Percentiles rank a stretch among this genome's conserved stretches.
phyloP scores from a whole-genome alignment of 2,888 invertebrate species.

The Dryobota labecula region DNA sequence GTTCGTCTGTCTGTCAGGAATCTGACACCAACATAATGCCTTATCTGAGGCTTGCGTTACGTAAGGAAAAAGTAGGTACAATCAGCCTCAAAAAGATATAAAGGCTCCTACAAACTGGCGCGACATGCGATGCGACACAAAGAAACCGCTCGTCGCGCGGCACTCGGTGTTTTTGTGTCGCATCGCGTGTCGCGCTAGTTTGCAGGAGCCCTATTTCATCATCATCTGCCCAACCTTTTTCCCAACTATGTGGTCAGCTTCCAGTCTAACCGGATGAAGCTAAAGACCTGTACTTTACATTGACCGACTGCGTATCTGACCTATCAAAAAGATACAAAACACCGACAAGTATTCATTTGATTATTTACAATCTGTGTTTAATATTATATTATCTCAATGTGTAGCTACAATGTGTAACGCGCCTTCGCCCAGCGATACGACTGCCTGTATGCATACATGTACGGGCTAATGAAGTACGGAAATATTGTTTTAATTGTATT shows the following conservation, averaged over 20 bases:
- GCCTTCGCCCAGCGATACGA: too few species aligned
- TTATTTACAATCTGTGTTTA: background rate
- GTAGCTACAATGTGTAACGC: too few species aligned
- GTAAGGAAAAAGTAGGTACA: constrained; percentile 13
- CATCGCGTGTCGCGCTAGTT: too few species aligned
- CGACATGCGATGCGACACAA: too few species aligned
- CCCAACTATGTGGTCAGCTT: background rate
- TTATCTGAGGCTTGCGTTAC: constrained; percentile 1
- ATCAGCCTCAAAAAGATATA: background rate
- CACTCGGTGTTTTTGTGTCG: too few species aligned
- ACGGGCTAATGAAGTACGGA: too few species aligned
- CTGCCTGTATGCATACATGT: too few species aligned
- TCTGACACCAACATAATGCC: constrained; percentile 36
- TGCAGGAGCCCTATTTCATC: too few species aligned
- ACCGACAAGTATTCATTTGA: background rate
- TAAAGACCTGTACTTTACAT: background rate
- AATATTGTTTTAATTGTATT: too few species aligned
- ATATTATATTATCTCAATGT: background rate
- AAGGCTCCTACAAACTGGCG: too few species aligned
- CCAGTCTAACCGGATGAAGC: background rate
- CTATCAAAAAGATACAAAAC: background rate
- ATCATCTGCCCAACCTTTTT: background rate
- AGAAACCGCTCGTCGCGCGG: too few species aligned
- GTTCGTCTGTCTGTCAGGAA: constrained; percentile 29
- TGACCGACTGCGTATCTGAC: too few species aligned